Percentiles rank a stretch among this genome's conserved stretches.
phyloP scores from a whole-genome alignment of 2,113 vertebrate species.

The Fukomys damarensis region DNA sequence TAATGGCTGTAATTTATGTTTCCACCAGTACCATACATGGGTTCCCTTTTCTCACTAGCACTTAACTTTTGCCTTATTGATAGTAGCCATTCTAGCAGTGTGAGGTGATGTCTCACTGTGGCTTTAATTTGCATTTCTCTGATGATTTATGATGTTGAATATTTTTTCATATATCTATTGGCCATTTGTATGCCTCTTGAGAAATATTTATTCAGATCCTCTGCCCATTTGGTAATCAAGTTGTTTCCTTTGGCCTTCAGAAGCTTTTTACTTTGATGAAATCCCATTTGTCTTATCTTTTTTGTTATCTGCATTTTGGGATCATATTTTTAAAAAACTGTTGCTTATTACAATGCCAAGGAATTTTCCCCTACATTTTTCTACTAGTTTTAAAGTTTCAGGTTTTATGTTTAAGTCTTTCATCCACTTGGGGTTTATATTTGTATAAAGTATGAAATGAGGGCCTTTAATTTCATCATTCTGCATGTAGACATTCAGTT shows the following conservation, averaged over 20 bases:
- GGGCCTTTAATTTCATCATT: background rate
- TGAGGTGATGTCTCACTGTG: too few relatives aligned
- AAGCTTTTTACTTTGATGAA: background rate
- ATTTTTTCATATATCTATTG: too few relatives aligned
- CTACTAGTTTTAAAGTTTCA: background rate
- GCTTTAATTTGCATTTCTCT: too few relatives aligned
- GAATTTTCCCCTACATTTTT: background rate
- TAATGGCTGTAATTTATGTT: background rate
- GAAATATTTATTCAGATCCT: too few relatives aligned
- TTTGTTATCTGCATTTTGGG: background rate
- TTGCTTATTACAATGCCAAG: background rate
- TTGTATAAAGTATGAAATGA: background rate
- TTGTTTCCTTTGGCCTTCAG: too few relatives aligned
- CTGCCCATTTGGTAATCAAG: too few relatives aligned
- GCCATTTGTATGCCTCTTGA: too few relatives aligned
- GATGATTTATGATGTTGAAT: too few relatives aligned
- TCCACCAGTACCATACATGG: background rate
- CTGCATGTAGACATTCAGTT: background rate
- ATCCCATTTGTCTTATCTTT: background rate
- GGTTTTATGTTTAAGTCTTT: background rate
- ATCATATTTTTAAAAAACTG: background rate
- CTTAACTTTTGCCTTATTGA: background rate
- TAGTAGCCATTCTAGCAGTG: background rate
- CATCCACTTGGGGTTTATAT: background rate
- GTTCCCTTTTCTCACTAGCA: background rate